Evolutionary conservation across 37 sponge, comb jelly and placozoan genomes (phyloP), one percentile per base, ranked within the genome.

Genomic region (Agelas oroides): DNA sequence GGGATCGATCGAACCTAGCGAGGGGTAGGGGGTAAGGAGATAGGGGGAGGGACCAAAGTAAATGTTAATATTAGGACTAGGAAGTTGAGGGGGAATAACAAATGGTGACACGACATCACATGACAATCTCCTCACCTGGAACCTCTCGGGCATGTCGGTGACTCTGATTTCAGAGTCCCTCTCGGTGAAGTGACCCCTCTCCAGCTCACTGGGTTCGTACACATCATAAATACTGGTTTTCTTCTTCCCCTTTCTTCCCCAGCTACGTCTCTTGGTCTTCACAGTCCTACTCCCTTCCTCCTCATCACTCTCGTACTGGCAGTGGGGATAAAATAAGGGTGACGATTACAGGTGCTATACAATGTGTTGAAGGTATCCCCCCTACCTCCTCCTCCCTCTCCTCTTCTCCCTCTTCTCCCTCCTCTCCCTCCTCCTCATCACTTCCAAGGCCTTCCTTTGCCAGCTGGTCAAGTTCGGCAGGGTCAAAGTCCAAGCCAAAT

Each of bases 401-500:
- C 72, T 33, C 25, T 13, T 1, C 68, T 24, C 68, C 5, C 23
- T 34, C 65, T 15, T 31, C 64, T 60, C 23, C 67, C 17, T 79
- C 91, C 40, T 83, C 91, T 25, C 88, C 88, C 37, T 75, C 86
- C 36, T 91, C 91, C 13, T 94, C 95, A 13, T 87, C 87, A 28
- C 58, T 56, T 18, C 12, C 80, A 24, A 80, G 25, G 0, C 82
- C 92, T 17, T 90, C 93, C 34, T 77, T 81, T 30, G 69, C 83
- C 41, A 90, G 54, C 16, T 75, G 80, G 21, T 82, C 87, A 76
- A 97, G 83, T 59, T 92, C 93, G 25, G 73, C 70, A 11, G 83
- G 86, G 70, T 95, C 96, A 91, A 98, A 95, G 61, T 95, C 96
- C 73, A 95, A 68, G 17, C 98, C 95, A 88, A 97, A 97, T 41